Base-by-base conservation (phyloP, 2,888 invertebrate genomes). In the Argynnis bischoffii region DNA sequence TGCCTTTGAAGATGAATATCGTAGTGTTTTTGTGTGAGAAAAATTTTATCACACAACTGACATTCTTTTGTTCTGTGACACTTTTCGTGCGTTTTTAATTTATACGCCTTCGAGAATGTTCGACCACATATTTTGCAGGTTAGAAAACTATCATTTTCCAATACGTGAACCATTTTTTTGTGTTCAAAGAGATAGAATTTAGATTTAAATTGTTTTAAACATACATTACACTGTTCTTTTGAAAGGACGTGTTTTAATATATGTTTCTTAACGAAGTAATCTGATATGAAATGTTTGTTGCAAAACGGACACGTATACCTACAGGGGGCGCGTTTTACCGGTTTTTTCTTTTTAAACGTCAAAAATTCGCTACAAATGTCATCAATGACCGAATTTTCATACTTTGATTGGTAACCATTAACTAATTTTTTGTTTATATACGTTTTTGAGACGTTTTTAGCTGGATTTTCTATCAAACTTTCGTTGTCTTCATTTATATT, bases 101-200 rank as follows among this genome's bases (percentile, higher is more conserved):
- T 87, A 0, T 77, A 69, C 1, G 74, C 63, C 50, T 76, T 78
- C 0, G 69, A 69, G 50, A 86, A 92, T 18, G 74, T 75, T 54
- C 92, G 79, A 0, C 84, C 84, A 54, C 92, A 92, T 1, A 72
- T 74, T 11, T 78, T 76, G 67, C 92, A 92, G 0, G 83, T 70
- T 11, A 69, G 64, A 55, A 73, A 84, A 6, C 69, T 76, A 1
- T 69, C 69, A 1, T 75, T 69, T 11, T 81, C 79, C n/a, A 82
- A 69, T 3, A 83, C 50, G 75, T 92, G 92, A 0, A 70, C 72
- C 73, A 84, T 83, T 81, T 84, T 92, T 0, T 75, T 81, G 56
- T 92, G 92, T 70, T 92, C 91, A n/a, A 80, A 79, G 1, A 89
- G 73, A 66, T 80, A 70, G 67, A 91, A 92, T 72, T 87, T 88